These are phyloP conservation scores for Manis pentadactyla DNA, from an alignment of 2,797 vertebrate genomes.

Conservation along the genomic window DNA sequence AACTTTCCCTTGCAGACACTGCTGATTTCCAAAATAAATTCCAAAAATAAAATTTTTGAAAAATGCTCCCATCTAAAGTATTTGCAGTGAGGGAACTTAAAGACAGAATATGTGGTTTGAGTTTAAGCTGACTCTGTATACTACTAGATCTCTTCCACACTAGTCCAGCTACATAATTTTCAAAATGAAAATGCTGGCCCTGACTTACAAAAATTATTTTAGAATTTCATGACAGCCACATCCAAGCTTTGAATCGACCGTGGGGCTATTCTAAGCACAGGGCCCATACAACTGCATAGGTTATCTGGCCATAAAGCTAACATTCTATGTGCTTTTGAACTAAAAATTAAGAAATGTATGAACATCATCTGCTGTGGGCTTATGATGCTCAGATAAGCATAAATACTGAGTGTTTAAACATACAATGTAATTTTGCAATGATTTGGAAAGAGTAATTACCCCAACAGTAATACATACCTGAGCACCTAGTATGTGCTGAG, in stretches of 20 bases:
- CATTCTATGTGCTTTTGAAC: neutral
- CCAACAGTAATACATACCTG: neutral
- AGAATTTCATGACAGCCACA: neutral
- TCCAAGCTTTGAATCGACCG: neutral
- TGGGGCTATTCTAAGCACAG: neutral
- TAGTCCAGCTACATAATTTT: neutral
- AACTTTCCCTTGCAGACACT: neutral
- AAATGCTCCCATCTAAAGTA: neutral
- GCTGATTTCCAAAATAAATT: neutral
- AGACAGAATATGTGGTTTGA: neutral
- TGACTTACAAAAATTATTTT: neutral
- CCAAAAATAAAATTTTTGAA: neutral
- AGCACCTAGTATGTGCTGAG: neutral
- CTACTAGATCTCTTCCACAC: neutral
- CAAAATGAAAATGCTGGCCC: neutral
- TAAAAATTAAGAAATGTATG: neutral
- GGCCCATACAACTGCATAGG: no score
- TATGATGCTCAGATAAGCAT: neutral
- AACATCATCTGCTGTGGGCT: neutral
- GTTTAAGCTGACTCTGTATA: neutral
- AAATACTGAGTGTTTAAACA: neutral
- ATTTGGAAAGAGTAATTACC: neutral
- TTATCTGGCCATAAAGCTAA: accelerated
- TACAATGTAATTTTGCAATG: neutral
- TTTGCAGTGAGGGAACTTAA: neutral